These are phyloP conservation scores for Myrmecobius fasciatus DNA, from an alignment of 2,113 vertebrate genomes.

Conservation along the genomic window DNA sequence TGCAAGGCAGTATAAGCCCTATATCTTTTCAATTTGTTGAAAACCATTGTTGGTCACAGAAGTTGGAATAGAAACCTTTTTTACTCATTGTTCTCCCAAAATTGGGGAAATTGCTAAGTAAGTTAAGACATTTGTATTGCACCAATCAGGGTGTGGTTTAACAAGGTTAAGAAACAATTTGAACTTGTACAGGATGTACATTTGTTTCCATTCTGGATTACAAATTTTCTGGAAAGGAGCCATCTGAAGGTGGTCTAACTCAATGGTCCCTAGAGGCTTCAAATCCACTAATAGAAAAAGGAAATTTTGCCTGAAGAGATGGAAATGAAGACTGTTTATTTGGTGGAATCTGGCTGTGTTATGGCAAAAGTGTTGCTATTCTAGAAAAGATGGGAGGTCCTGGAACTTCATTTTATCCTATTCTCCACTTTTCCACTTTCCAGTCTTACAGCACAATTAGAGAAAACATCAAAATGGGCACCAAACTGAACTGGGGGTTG, in stretches of 20 bases:
- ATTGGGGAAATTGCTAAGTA: conserved; percentile 17
- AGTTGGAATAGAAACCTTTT: conserved; percentile 26
- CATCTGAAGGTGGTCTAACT: conserved; percentile 29
- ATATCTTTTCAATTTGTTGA: conserved; percentile 40
- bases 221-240: conserved; percentile 45
- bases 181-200: conserved; percentile 55
- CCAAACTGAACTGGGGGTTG: not conserved
- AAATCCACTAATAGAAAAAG: conserved; percentile 21
- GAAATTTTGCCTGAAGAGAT: conserved; percentile 41
- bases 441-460: not conserved
- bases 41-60: conserved; percentile 13
- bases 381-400: not conserved
- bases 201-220: conserved; percentile 67
- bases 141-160: conserved; percentile 43
- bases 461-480: conserved; percentile 13
- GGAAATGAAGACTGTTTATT: conserved; percentile 46
- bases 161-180: conserved; percentile 65
- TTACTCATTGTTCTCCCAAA: conserved; percentile 50
- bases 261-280: conserved; percentile 12
- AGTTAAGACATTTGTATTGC: conserved; percentile 38
- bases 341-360: conserved; percentile 31
- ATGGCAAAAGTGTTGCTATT: conserved; percentile 35
- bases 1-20: not conserved
- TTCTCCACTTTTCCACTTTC: conserved; percentile 27
- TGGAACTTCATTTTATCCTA: conserved; percentile 14